phyloP scores from a whole-genome alignment of 2,888 invertebrate species.

The Hirtodrosophila alboralis region DNA sequence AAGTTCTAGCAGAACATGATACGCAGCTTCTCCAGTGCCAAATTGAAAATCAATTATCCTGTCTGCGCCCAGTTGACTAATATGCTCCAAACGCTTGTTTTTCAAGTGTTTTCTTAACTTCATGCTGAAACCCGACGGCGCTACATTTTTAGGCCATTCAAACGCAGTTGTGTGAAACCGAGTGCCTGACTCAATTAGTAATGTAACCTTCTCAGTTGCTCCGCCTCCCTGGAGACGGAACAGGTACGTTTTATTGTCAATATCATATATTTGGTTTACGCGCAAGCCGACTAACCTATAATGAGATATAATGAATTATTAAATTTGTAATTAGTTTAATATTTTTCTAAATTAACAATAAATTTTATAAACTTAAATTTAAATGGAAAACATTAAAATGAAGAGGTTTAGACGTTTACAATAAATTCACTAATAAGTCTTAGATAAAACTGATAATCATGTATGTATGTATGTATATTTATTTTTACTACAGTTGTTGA shows the following conservation, averaged over 20 bases:
- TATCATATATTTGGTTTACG: slow-evolving; percentile 98
- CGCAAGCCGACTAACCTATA: slow-evolving; percentile 93
- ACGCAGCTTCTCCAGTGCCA: slow-evolving; percentile 95
- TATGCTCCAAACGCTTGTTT: slow-evolving; percentile 95
- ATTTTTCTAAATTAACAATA: too few relatives aligned
- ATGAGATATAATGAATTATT: slow-evolving; percentile 60
- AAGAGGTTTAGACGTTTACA: too few relatives aligned
- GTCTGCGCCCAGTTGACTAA: slow-evolving; percentile 95
- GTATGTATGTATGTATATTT: too few relatives aligned
- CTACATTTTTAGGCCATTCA: slow-evolving; percentile 99
- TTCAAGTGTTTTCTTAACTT: slow-evolving; percentile 98
- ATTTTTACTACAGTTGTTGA: too few relatives aligned
- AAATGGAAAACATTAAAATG: too few relatives aligned
- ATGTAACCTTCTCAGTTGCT: slow-evolving; percentile 92
- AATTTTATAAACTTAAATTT: too few relatives aligned
- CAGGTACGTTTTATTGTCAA: slow-evolving; percentile 97
- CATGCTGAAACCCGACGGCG: slow-evolving; percentile 98
- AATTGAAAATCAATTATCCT: slow-evolving; percentile 98
- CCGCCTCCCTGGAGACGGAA: slow-evolving; percentile 94
- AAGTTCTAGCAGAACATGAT: slow-evolving; percentile 97
- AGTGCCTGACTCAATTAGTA: slow-evolving; percentile 97
- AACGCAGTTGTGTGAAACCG: slow-evolving; percentile 97
- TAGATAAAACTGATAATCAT: too few relatives aligned
- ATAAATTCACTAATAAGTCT: too few relatives aligned
- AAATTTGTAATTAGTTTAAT: too few relatives aligned